Conservation (phyloP, 1,140 invertebrate genomes). For the Drosophila takahashii region DNA sequence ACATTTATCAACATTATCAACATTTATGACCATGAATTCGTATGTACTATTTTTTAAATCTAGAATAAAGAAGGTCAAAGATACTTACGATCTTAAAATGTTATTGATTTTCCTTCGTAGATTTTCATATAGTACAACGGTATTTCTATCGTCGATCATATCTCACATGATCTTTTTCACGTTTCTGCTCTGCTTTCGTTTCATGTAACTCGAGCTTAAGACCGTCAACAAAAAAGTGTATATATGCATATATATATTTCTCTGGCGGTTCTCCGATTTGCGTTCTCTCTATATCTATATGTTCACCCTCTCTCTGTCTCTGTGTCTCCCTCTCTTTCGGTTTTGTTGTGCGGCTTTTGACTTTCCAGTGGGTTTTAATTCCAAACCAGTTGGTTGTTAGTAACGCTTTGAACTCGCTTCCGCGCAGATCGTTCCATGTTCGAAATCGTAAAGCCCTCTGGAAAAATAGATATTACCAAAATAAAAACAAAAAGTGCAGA, state of each 20-base stretch:
- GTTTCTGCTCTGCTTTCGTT: conserved; percentile 44
- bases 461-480: conserved; percentile 18
- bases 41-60: no score
- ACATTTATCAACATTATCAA: no score
- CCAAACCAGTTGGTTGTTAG: conserved; percentile 76
- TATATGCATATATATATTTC: conserved; percentile 2
- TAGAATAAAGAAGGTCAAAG: no score
- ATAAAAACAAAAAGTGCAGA: conserved; percentile 7
- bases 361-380: conserved; percentile 29
- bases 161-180: conserved; percentile 14
- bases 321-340: conserved; percentile 8
- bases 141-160: not conserved
- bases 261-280: conserved; percentile 11
- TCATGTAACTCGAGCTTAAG: conserved; percentile 55
- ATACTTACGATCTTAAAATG: no score
- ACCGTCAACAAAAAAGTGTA: conserved; percentile 20
- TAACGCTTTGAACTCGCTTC: conserved; percentile 62
- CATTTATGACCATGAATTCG: no score
- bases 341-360: conserved; percentile 32
- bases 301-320: conserved; percentile 10
- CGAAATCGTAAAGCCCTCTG: not conserved
- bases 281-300: conserved; percentile 8
- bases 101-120: no score
- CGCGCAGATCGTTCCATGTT: conserved; percentile 59
- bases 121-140: not conserved